These are phyloP conservation scores for Hylyphantes graminicola DNA, from an alignment of 1,140 invertebrate genomes.

Conservation along the genomic window DNA sequence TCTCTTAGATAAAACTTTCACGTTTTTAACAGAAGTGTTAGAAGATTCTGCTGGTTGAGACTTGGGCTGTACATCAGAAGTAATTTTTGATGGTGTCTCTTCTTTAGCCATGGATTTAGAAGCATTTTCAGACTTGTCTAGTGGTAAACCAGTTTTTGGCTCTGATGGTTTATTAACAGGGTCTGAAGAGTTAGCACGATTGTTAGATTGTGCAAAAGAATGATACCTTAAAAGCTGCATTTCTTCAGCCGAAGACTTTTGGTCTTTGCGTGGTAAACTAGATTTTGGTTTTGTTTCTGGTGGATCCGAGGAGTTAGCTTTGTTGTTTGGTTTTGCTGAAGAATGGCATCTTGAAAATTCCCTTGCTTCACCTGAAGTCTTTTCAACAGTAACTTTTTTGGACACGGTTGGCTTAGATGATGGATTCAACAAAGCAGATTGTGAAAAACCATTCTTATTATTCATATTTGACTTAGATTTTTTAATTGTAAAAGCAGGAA, in stretches of 20 bases:
- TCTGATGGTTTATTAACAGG: background rate
- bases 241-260: background rate
- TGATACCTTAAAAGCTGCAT: background rate
- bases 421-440: too few species aligned
- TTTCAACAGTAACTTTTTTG: too few species aligned
- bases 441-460: too few species aligned
- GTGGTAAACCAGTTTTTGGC: background rate
- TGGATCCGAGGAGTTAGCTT: too few species aligned
- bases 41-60: background rate
- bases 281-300: too few species aligned
- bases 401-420: too few species aligned
- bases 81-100: background rate
- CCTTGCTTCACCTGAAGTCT: too few species aligned
- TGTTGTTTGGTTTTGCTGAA: too few species aligned
- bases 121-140: background rate
- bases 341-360: too few species aligned
- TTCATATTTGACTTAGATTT: too few species aligned
- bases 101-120: background rate
- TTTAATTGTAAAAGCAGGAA: too few species aligned
- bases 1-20: slow-evolving; percentile 26
- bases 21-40: background rate
- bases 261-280: background rate
- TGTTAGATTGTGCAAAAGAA: background rate
- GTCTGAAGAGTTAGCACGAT: background rate
- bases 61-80: background rate